These are phyloP conservation scores for Cepaea nemoralis DNA, from an alignment of 1,140 invertebrate genomes.

Conservation along the genomic window DNA sequence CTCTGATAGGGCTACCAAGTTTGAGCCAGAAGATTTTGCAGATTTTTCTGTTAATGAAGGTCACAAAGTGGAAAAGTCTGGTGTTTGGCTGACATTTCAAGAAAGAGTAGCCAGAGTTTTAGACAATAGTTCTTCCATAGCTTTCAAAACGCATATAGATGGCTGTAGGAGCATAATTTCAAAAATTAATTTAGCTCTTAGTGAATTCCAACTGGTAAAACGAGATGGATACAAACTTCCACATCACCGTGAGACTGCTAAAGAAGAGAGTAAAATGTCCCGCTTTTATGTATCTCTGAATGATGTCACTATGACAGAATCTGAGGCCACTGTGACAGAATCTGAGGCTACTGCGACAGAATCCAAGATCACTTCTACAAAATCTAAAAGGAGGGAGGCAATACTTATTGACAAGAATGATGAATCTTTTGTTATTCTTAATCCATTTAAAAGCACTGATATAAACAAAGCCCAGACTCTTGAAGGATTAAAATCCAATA, in stretches of 20 bases:
- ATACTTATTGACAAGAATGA: background rate
- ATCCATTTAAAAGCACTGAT: background rate
- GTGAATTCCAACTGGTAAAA: conserved; percentile 18
- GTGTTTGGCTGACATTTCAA: conserved; percentile 31
- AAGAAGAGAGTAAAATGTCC: background rate
- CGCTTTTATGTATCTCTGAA: background rate
- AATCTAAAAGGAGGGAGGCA: background rate
- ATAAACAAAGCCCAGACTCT: background rate
- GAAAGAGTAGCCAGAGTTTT: conserved; percentile 30
- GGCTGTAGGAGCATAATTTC: background rate
- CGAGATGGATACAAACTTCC: background rate
- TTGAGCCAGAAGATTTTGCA: conserved; percentile 35
- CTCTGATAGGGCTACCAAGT: conserved; percentile 22
- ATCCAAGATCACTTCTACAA: background rate
- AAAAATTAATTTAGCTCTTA: conserved; percentile 30
- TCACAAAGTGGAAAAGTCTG: background rate
- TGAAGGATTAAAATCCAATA: background rate
- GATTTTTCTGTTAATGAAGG: conserved; percentile 3
- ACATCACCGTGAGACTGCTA: background rate
- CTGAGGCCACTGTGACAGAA: too few species aligned
- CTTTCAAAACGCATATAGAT: background rate
- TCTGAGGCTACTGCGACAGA: background rate
- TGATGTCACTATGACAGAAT: background rate
- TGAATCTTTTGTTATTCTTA: background rate
- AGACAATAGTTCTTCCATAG: background rate